Evolutionary conservation across 2,888 invertebrate genomes (phyloP), one percentile per base, ranked within the genome.

Genomic region (Phalera bucephala): DNA sequence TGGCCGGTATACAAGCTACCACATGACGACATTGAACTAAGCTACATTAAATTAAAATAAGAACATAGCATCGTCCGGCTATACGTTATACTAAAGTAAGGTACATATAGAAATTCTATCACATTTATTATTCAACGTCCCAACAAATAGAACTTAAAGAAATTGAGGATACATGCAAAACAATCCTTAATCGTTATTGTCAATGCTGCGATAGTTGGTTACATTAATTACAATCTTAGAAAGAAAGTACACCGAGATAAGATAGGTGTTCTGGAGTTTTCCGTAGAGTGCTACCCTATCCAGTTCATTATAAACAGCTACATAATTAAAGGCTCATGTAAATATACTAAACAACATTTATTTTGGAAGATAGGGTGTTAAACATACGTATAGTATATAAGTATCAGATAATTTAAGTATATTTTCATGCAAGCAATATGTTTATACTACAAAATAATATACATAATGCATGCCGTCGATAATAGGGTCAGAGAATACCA

Each of bases 321-420:
- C 71, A 65, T 68, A 64, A 10, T 57, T 59, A 70, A 59, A 72
- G 64, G 62, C 65, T 59, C 50, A 64, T 50, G 54, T 68, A 74
- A 65, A 79, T 73, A 79, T 72, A 77, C 72, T 80, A 74, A 72
- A 80, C 62, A 80, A 83, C 88, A 89, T 89, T 89, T 88, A 89
- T 88, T 89, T 89, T 89, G 89, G 89, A 89, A 89, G 89, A 87
- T 80, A 80, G 65, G 60, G 57, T 71, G 69, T 66, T 72, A 69
- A 62, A 68, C 52, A 76, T 75, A 78, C 66, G 53, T 57, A 75
- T 55, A 63, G 52, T 57, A 66, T 69, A 71, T 40, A 45, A 65
- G 15, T 58, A 74, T 53, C 66, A 62, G 55, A 65, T 56, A 52
- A 50, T 52, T 61, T 50, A 57, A 45, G 55, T 72, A 79, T 72